Evolutionary conservation across 2,113 vertebrate genomes (phyloP).

Genomic region (Sardina pilchardus): DNA sequence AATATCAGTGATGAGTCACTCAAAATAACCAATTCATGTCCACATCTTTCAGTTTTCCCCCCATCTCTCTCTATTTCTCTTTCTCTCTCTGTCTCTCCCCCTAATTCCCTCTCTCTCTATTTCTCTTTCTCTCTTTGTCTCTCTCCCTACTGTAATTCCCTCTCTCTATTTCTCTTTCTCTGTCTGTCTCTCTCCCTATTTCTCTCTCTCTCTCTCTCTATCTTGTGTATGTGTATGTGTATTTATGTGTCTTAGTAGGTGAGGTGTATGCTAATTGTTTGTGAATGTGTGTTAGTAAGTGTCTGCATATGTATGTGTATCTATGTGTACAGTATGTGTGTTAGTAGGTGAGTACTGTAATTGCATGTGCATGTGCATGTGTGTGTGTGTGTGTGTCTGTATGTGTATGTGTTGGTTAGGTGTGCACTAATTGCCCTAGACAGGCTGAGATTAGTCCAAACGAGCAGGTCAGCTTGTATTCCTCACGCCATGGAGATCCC

Average conservation of each 20-base stretch:
- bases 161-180: not conserved
- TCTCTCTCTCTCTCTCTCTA: too few relatives aligned
- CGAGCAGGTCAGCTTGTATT: slow-evolving; percentile 28
- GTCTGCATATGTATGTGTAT: not conserved
- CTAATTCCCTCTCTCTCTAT: too few relatives aligned
- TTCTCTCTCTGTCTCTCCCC: too few relatives aligned
- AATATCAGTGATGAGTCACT: not conserved
- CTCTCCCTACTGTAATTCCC: too few relatives aligned
- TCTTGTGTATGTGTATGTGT: too few relatives aligned
- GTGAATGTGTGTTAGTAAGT: too few relatives aligned
- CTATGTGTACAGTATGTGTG: not conserved
- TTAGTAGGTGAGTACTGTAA: not conserved
- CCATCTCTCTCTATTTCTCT: not conserved
- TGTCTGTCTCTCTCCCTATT: too few relatives aligned
- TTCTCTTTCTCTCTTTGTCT: too few relatives aligned
- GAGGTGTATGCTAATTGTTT: too few relatives aligned
- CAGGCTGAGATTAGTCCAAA: not conserved
- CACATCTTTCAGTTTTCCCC: not conserved
- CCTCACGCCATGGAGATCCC: slow-evolving; percentile 4
- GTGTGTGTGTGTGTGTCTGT: not conserved
- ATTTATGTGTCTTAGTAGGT: too few relatives aligned
- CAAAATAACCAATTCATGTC: not conserved
- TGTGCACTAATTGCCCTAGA: not conserved
- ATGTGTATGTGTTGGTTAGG: not conserved
- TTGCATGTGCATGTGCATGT: not conserved